Conservation (phyloP, 2,113 vertebrate genomes). For the Cheirogaleus medius region DNA sequence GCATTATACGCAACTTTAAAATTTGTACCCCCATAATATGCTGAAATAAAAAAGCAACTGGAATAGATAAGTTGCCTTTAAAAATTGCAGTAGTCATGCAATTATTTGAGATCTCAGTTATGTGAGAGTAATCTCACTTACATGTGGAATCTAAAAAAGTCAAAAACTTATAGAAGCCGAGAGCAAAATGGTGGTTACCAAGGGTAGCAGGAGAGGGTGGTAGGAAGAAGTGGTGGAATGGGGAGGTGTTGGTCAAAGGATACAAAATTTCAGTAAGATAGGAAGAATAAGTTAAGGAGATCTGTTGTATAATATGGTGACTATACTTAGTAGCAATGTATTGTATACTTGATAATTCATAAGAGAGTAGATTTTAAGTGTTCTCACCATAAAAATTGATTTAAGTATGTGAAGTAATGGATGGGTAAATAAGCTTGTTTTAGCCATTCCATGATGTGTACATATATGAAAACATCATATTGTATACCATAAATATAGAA, state of each 20-base stretch:
- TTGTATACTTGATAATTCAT: not conserved
- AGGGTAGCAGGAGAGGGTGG: not conserved
- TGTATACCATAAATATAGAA: not conserved
- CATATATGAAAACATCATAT: not conserved
- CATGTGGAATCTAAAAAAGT: not conserved
- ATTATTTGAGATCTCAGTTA: not conserved
- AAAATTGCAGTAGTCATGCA: not conserved
- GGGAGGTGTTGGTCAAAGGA: not conserved
- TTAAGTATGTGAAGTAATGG: not conserved
- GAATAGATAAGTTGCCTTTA: not conserved
- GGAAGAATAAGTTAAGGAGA: not conserved
- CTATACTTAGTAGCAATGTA: not conserved
- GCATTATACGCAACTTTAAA: too few species aligned
- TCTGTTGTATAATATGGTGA: not conserved
- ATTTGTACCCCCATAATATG: too few species aligned
- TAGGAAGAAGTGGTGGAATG: not conserved
- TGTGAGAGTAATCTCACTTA: not conserved
- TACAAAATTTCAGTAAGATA: not conserved
- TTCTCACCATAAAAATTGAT: not conserved
- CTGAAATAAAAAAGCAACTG: not conserved
- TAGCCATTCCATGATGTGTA: not conserved
- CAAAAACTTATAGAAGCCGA: not conserved
- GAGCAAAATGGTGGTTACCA: not conserved
- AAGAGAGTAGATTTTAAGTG: not conserved
- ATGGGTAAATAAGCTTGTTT: not conserved